Base-by-base conservation (phyloP, 2,888 invertebrate species). In the Acanthosepion esculentum region DNA sequence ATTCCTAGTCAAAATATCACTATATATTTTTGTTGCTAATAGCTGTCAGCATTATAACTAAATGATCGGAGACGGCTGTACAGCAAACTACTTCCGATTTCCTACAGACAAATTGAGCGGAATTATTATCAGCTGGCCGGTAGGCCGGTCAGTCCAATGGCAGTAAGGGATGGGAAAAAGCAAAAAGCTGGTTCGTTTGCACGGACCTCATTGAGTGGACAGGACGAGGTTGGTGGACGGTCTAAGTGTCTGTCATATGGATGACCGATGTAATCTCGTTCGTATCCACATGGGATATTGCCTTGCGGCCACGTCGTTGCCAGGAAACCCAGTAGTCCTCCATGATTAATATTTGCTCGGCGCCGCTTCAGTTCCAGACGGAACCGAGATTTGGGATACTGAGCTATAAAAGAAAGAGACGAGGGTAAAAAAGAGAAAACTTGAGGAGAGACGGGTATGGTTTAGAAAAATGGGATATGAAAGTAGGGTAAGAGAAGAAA, bases 371-470 rank as follows among this genome's bases (percentile, higher is more conserved):
- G 12, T 78, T 78, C 29, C 10, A n/a, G 78, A 8, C 78, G 78
- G 78, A 12, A 78, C 78, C n/a, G n/a, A 59, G 29, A 78, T 78
- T 78, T 78, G n/a, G 78, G n/a, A 12, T 41, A 8, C 29, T 29
- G n/a, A 78, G 29, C 15, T 3, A 78, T n/a, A 29, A 78, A 78
- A 15, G 78, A 78, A 78, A n/a, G 3, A 3, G n/a, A n/a, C 1
- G 20, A 18, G 26, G 6, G 0, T 1, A 0, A 59, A 59, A n/a
- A n/a, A 29, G 78, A n/a, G 29, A 78, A 18, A n/a, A n/a, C 15
- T 0, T 0, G 1, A 10, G 2, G 18, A n/a, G 29, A 29, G 12
- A 29, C 10, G 0, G n/a, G 1, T n/a, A 12, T 41, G 41, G 3
- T 41, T 41, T 41, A 3, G 41, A 41, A 41, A 41, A 41, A 41